Evolutionary conservation across 2,888 invertebrate species (phyloP).

Genomic region (Tricholauxania praeusta): DNA sequence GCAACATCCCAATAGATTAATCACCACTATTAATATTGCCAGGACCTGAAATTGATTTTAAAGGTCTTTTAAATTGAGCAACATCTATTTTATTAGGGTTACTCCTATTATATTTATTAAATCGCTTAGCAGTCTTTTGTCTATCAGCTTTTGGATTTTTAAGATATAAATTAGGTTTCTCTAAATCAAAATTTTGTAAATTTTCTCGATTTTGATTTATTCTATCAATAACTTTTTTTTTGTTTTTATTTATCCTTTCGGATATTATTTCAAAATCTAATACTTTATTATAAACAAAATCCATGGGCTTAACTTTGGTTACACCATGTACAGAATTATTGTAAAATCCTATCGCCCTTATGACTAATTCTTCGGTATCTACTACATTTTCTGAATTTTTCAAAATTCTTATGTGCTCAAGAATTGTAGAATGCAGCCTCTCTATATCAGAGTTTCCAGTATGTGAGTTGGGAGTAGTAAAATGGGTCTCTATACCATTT

Average conservation of each 20-base stretch:
- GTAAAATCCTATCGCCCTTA: conserved; percentile 29
- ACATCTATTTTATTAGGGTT: conserved; percentile 37
- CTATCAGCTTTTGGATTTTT: too few relatives aligned
- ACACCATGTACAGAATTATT: conserved; percentile 36
- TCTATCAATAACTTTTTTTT: too few relatives aligned
- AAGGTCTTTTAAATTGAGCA: too few relatives aligned
- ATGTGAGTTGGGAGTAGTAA: too few relatives aligned
- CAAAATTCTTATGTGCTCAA: conserved; percentile 35
- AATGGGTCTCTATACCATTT: too few relatives aligned
- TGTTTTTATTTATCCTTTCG: too few relatives aligned
- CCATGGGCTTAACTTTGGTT: conserved; percentile 36
- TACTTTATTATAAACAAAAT: conserved; percentile 34
- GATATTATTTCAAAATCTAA: conserved; percentile 16
- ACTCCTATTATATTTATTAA: conserved; percentile 28
- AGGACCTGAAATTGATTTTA: too few relatives aligned
- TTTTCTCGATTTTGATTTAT: too few relatives aligned
- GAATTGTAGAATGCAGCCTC: too few relatives aligned
- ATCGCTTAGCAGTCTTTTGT: conserved; percentile 36
- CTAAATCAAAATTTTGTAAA: conserved; percentile 23
- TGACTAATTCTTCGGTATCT: conserved; percentile 27
- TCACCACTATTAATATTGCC: too few relatives aligned
- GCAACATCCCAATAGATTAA: too few relatives aligned
- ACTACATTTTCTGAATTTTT: conserved; percentile 26
- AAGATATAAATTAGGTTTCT: conserved; percentile 23
- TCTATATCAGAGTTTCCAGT: conserved; percentile 40